A percentile compares a stretch with the other conserved stretches of the same genome.
Conservation (phyloP, 2,113 vertebrate species). For the Euleptes europaea region DNA sequence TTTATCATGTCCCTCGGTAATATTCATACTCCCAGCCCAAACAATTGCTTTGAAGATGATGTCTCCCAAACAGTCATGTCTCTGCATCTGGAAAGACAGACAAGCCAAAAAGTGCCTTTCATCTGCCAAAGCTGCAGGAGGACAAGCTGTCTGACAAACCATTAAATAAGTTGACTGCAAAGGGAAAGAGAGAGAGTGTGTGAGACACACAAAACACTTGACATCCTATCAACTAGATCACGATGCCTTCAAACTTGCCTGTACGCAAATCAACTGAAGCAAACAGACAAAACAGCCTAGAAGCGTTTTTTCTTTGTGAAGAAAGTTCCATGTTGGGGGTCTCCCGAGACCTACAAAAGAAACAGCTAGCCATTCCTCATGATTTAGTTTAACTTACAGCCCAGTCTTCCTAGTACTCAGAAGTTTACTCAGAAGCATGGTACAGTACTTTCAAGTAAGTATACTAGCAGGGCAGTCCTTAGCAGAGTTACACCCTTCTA, state of each 20-base stretch:
- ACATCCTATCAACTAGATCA: constrained; percentile 36
- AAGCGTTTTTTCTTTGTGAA: not conserved
- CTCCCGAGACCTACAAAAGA: not conserved
- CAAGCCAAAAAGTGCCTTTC: constrained; percentile 41
- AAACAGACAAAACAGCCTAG: constrained; percentile 31
- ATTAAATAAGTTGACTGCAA: constrained; percentile 33
- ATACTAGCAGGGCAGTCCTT: too few species aligned
- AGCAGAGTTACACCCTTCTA: too few species aligned
- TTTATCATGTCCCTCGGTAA: constrained; percentile 53
- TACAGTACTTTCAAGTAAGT: too few species aligned
- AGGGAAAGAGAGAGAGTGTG: constrained; percentile 14
- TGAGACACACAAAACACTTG: constrained; percentile 6
- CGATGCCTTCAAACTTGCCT: constrained; percentile 33
- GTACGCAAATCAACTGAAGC: constrained; percentile 1
- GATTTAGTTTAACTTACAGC: not conserved
- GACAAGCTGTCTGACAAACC: constrained; percentile 45
- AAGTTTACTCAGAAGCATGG: not conserved
- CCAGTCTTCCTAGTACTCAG: too few species aligned
- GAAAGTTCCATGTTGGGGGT: not conserved
- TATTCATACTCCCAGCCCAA: constrained; percentile 33
- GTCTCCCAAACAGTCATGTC: constrained; percentile 40
- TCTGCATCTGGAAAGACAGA: constrained; percentile 41
- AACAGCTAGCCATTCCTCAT: not conserved
- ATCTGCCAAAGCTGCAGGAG: constrained; percentile 40
- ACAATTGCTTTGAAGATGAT: constrained; percentile 27